These are phyloP conservation scores for Drosophila dunni DNA, from an alignment of 1,140 invertebrate species.

Conservation along the genomic window DNA sequence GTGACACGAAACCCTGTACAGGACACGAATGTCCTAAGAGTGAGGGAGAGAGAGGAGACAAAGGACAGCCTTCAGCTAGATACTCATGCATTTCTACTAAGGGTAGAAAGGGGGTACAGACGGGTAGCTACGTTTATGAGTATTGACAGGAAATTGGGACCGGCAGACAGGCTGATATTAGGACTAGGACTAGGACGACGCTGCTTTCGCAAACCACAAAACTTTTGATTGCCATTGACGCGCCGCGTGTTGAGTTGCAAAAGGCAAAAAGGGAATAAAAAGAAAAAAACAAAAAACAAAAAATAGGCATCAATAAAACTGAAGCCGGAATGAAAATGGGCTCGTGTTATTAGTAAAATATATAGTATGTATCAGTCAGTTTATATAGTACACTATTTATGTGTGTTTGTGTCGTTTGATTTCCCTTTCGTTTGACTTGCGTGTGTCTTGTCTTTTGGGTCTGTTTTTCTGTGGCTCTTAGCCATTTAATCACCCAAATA, in stretches of 20 bases:
- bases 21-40: neutral
- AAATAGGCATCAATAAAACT: slow-evolving; percentile 31
- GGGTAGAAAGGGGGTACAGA: neutral
- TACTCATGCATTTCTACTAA: neutral
- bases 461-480: slow-evolving; percentile 22
- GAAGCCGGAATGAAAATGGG: slow-evolving; percentile 42
- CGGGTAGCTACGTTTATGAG: slow-evolving; percentile 47
- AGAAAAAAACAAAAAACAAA: neutral
- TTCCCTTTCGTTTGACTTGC: slow-evolving; percentile 29
- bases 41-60: neutral
- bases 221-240: slow-evolving; percentile 63
- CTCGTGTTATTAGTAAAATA: slow-evolving; percentile 69
- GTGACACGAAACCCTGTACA: slow-evolving; percentile 63
- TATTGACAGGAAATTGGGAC: slow-evolving; percentile 80
- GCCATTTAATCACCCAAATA: slow-evolving; percentile 62
- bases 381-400: neutral
- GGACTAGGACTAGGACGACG: neutral
- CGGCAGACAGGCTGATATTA: slow-evolving; percentile 58
- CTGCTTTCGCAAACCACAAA: slow-evolving; percentile 47
- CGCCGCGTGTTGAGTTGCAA: slow-evolving; percentile 41
- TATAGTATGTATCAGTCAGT: neutral
- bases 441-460: slow-evolving; percentile 1
- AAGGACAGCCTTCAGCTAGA: slow-evolving; percentile 2
- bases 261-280: neutral
- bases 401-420: neutral